Base-by-base conservation (phyloP, 2,113 vertebrate genomes). In the Sciurus niger region DNA sequence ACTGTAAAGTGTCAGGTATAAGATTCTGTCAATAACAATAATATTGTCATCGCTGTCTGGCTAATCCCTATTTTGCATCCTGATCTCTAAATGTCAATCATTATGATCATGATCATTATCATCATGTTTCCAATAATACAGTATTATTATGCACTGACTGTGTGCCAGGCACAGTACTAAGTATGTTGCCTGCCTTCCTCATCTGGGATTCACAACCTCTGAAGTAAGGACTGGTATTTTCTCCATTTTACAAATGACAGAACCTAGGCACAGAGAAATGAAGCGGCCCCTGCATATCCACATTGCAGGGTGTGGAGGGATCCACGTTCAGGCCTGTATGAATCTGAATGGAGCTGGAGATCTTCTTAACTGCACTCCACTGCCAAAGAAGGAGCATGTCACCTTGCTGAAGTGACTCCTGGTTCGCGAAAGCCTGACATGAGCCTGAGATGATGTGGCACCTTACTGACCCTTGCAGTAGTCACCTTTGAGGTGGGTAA, bases 191-290 rank as follows among this genome's bases (percentile, higher is more conserved):
- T 25, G 12, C 30, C 22, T 63, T 60, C 46, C 83, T 30, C 80
- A 34, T 55, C 58, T 46, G 72, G 24, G 72, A 32, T 77, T 88
- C 46, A 43, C 46, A 43, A 76, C 10, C 43, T 73, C 74, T 51
- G 24, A 88, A 55, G 68, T 32, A 72, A 95, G 46, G 30, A 82
- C 11, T 13, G 2, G 18, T n/a, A 76, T 2, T 18, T 28, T 55
- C 25, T 83, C 93, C 53, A 68, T 70, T 89, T 89, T 82, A 92
- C 32, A 94, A 63, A 79, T 43, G 37, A n/a, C 77, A 84, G 86
- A 60, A 67, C 70, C 84, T 34, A 96, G 70, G 70, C 60, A 73
- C 0, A 34, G 43, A 58, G 37, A 78, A 63, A 85, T 22, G 32
- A 93, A 96, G 28, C 7, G 12, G n/a, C 53, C 88, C 12, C 4